phyloP scores from a whole-genome alignment of 2,113 vertebrate genomes.

The Alligator sinensis region DNA sequence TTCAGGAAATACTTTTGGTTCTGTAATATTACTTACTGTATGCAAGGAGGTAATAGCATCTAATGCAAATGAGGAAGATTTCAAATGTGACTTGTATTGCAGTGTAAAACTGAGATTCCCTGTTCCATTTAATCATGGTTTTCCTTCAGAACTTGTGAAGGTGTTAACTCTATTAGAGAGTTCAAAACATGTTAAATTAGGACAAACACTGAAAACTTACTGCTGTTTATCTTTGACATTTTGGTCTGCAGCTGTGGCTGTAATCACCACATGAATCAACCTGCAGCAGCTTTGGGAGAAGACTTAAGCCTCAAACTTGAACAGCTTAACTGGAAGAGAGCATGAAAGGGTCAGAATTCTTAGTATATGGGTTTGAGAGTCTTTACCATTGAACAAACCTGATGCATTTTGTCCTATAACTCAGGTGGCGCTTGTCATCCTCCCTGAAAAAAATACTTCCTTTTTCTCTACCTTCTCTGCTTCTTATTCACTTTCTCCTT shows the following conservation, averaged over 20 bases:
- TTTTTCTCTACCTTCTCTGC: neutral
- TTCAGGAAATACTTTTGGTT: conserved; percentile 9
- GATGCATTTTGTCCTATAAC: neutral
- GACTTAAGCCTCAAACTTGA: neutral
- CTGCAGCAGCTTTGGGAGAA: neutral
- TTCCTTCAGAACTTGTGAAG: neutral
- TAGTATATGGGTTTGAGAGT: neutral
- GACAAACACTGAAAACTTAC: neutral
- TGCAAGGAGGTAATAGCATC: neutral
- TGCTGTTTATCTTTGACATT: conserved; percentile 5
- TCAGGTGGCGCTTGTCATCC: neutral
- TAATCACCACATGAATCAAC: neutral
- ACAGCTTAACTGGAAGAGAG: neutral
- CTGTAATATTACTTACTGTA: neutral
- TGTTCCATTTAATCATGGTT: neutral
- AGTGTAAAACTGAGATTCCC: conserved; percentile 9
- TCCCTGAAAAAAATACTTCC: neutral
- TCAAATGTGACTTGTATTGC: neutral
- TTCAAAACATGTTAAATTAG: conserved; percentile 20
- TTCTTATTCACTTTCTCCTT: neutral
- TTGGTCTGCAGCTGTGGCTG: neutral
- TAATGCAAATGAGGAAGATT: neutral
- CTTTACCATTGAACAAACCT: neutral
- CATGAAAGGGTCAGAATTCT: neutral
- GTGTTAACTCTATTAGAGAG: neutral